Percentiles rank a stretch among this genome's conserved stretches.
Evolutionary conservation across 2,797 vertebrate species (phyloP).

Genomic region (Prionace glauca): DNA sequence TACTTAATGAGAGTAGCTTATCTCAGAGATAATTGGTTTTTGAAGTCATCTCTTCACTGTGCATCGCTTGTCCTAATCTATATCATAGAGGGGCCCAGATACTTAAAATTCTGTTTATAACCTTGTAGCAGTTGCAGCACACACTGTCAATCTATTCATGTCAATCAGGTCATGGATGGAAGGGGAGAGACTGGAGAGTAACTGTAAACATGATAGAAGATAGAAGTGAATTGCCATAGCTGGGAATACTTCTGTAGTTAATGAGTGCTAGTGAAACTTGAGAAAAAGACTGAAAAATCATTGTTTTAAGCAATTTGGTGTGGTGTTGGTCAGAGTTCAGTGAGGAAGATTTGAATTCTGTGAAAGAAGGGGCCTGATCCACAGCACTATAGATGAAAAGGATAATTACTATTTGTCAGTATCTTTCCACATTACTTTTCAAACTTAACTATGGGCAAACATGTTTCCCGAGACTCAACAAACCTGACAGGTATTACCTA

Average conservation of each 20-base stretch:
- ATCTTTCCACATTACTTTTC: not conserved
- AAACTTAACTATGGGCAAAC: too few species aligned
- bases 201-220: not conserved
- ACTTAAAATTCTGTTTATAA: not conserved
- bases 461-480: too few species aligned
- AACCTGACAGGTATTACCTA: too few species aligned
- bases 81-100: not conserved
- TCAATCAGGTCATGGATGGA: not conserved
- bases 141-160: not conserved
- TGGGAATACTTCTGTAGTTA: not conserved
- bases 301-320: not conserved
- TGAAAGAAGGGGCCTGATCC: not conserved
- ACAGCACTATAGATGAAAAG: not conserved
- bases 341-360: not conserved
- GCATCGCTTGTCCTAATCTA: not conserved
- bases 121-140: not conserved
- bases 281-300: not conserved
- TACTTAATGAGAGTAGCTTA: not conserved
- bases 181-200: not conserved
- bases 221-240: not conserved
- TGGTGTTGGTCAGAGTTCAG: not conserved
- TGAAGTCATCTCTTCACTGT: not conserved
- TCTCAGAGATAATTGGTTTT: slow-evolving; percentile 18
- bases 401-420: not conserved
- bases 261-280: not conserved